Evolutionary conservation across 2,888 invertebrate genomes (phyloP), one percentile per base, ranked within the genome.

Genomic region (Ptychoptera contaminata): DNA sequence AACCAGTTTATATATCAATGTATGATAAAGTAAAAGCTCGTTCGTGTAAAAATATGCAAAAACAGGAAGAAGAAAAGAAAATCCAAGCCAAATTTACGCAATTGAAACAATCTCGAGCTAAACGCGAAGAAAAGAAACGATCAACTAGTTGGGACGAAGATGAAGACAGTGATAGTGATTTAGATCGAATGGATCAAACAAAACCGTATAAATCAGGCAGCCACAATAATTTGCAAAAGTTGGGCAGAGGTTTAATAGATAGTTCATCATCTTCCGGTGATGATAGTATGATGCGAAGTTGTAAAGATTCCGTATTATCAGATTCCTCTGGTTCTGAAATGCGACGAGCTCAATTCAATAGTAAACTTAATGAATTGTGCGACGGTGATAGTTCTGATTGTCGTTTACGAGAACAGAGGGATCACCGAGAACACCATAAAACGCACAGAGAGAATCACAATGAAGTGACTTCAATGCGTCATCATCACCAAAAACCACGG

Each of bases 21-120:
- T 96, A 96, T 62, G 94, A 94, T 61, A 94, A 94, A 67, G 91
- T 92, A 0, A 92, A 92, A 64, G 91, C 91, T 3, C 76, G 91
- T 36, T 90, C 91, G 16, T 90, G 88, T 56, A 90, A 91, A 64
- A 91, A 90, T 61, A 86, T 88, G 82, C 86, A 88, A 60, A 88
- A 88, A 59, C 80, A 87, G 59, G 86, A 86, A 58, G 88, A 90
- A 62, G 85, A 88, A 63, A 87, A 87, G 59, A 88, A 88, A 58
- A 78, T 86, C 43, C 86, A 90, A 63, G 88, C 90, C 8, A 88
- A 90, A 64, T 91, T 91, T 59, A 82, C 81, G 53, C 84, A 86
- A 57, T 60, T 91, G 48, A 90, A 91, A 59, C 85, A 90, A 61
- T 82, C 86, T 56, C 73, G 88, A 50, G 87, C 87, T 2, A 84